Evolutionary conservation across 2,113 vertebrate genomes (phyloP), one percentile per base, ranked within the genome.

Genomic region (Eudyptes chrysolophus): DNA sequence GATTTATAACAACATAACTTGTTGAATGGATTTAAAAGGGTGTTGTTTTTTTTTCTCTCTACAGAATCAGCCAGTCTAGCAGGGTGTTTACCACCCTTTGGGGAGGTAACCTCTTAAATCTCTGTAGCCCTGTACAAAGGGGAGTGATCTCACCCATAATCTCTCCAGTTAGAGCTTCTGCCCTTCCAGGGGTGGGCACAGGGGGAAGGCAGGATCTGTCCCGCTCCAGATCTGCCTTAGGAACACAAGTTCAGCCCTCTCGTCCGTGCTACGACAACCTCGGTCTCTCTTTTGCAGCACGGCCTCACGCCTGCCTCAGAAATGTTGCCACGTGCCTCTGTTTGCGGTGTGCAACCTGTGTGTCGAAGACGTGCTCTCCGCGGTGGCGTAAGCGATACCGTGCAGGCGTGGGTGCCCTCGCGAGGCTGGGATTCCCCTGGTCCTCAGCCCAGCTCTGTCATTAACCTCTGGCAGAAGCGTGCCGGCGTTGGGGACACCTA

Each of bases 1-100:
- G 42, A 10, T 46, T n/a, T 57, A 9, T 15, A 14, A 16, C 2
- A 7, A 16, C 2, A 1, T 6, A 26, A n/a, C 42, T 30, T 3
- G 10, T 15, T 40, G 34, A 60, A 40, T 24, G 61, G 24, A 14
- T 68, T 61, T 14, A 1, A 22, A 44, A 32, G 25, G 26, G 26
- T 42, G 32, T 15, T 17, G 5, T 36, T 32, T 27, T 48, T 19
- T 4, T 7, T 32, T 10, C 21, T 83, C n/a, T 76, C 40, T 71
- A 5, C 27, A 13, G 79, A 46, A 22, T 21, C 62, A 42, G 44
- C 11, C 8, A 6, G 36, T 29, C 49, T 49, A 30, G 40, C 4
- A 3, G 26, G 20, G 21, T 46, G 26, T 29, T 79, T 30, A 11
- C 26, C 42, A 3, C 24, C 34, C 30, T 25, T 26, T 8, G 18